Base-by-base conservation (phyloP, 1,140 invertebrate genomes). In the Papilio dardanus region DNA sequence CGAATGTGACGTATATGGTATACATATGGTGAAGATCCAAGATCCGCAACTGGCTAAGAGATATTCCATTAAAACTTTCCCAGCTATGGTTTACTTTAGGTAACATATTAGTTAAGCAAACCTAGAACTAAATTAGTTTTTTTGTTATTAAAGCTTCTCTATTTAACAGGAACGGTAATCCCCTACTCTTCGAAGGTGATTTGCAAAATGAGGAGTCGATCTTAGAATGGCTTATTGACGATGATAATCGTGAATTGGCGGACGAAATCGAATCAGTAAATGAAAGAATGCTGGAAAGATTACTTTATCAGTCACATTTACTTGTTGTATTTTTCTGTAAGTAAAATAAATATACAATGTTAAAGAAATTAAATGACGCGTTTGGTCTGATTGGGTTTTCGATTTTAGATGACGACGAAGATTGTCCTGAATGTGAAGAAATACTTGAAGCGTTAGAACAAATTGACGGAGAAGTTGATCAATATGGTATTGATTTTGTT, bases 181-280 rank as follows among this genome's bases (percentile, higher is more conserved):
- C 98, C 19, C 93, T 99, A 58, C 90, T 99, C 8, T 99, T 97
- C 91, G 98, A 99, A 95, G 97, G 97, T 40, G 98, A 99, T 93
- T 92, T 99, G 21, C 97, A 98, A 93, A 98, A 98, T 87, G 97
- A 98, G 93, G 96, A 98, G 81, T 97, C 97, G 0, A 97, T 98
- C 10, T 92, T 98, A 42, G 98, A 99, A 92, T 99, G 98, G 98
- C 92, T 99, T 0, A 97, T 97, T 76, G 98, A 99, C 90, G 98
- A 99, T 89, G 98, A 99, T 77, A 99, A 98, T 91, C 95, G 98
- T 16, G 98, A 99, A 94, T 87, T 99, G 76, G 97, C 97, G 14
- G 98, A 99, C 94, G 98, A 99, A 94, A 99, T 99, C 83, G 98
- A 99, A 94, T 96, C 97, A 62, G 97, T 99, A 1, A 99, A 99